phyloP scores from a whole-genome alignment of 2,888 invertebrate genomes.

The Meiosimyza platycephala region DNA sequence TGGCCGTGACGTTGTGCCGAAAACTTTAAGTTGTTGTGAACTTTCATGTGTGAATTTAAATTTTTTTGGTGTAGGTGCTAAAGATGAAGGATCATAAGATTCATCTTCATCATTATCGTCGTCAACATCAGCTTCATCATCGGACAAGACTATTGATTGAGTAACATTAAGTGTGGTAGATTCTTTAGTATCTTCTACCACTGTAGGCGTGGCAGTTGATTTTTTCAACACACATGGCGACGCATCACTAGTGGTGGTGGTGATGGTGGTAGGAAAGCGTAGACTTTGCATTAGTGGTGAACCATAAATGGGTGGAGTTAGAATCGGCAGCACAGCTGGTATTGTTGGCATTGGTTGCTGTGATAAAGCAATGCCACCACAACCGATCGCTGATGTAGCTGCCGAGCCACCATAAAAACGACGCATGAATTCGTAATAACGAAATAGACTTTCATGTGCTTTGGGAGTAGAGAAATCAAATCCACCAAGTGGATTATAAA shows the following conservation, averaged over 20 bases:
- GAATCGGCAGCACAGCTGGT: constrained; percentile 45
- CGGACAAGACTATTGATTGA: background rate
- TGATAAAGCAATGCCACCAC: constrained; percentile 22
- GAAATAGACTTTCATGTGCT: constrained; percentile 59
- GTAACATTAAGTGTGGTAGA: background rate
- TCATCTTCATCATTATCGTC: constrained; percentile 38
- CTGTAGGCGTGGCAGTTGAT: constrained; percentile 37
- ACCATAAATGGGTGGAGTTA: constrained; percentile 53
- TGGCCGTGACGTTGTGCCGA: background rate
- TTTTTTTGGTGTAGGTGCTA: constrained; percentile 9
- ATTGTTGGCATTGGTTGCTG: constrained; percentile 34
- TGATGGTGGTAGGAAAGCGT: constrained; percentile 47
- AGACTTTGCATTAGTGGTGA: constrained; percentile 53
- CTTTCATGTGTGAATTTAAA: constrained; percentile 14
- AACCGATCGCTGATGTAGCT: constrained; percentile 12
- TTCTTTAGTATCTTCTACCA: background rate
- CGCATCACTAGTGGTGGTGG: constrained; percentile 39
- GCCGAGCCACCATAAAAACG: constrained; percentile 57
- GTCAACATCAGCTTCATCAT: constrained; percentile 17
- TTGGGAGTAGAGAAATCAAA: constrained; percentile 58
- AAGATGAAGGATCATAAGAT: constrained; percentile 22
- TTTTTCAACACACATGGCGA: constrained; percentile 18
- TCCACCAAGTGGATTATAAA: constrained; percentile 39
- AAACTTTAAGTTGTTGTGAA: background rate
- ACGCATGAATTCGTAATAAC: constrained; percentile 64